Conservation (phyloP, 2,888 invertebrate species). For the Hybos culiciformis region DNA sequence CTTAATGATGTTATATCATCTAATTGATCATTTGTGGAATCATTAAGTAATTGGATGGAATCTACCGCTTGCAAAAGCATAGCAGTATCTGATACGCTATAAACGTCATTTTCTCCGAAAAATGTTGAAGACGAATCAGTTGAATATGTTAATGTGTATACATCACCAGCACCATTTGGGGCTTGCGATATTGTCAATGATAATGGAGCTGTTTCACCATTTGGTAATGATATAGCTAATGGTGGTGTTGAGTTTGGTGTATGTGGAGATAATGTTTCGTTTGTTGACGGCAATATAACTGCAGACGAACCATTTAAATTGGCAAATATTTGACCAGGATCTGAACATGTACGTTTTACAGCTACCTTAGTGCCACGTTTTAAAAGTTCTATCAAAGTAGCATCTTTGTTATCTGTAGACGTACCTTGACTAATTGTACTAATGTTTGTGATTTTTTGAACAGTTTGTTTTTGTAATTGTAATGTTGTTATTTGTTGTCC, state of each 20-base stretch:
- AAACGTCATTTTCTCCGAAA: constrained; percentile 58
- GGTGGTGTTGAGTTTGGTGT: constrained; percentile 40
- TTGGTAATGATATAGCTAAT: constrained; percentile 25
- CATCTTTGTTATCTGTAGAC: constrained; percentile 46
- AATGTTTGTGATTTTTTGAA: constrained; percentile 20
- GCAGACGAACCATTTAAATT: constrained; percentile 31
- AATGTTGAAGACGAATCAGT: constrained; percentile 47
- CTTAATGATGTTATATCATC: constrained; percentile 49
- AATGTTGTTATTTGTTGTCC: constrained; percentile 23
- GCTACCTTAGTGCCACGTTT: constrained; percentile 56
- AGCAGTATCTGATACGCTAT: constrained; percentile 52
- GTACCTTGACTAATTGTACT: constrained; percentile 30
- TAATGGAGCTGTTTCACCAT: constrained; percentile 27
- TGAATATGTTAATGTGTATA: constrained; percentile 45
- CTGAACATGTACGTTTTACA: constrained; percentile 59
- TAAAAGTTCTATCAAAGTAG: constrained; percentile 62
- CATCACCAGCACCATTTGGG: constrained; percentile 37
- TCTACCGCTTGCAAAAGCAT: constrained; percentile 54
- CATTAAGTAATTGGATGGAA: constrained; percentile 50
- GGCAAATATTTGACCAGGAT: constrained; percentile 42
- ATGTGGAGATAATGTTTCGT: constrained; percentile 26
- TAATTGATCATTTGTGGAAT: constrained; percentile 47
- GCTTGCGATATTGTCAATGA: constrained; percentile 32
- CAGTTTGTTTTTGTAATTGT: constrained; percentile 25
- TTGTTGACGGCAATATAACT: constrained; percentile 21